Conservation (phyloP, 2,797 vertebrate genomes). For the Pseudotriccus pelzelni region DNA sequence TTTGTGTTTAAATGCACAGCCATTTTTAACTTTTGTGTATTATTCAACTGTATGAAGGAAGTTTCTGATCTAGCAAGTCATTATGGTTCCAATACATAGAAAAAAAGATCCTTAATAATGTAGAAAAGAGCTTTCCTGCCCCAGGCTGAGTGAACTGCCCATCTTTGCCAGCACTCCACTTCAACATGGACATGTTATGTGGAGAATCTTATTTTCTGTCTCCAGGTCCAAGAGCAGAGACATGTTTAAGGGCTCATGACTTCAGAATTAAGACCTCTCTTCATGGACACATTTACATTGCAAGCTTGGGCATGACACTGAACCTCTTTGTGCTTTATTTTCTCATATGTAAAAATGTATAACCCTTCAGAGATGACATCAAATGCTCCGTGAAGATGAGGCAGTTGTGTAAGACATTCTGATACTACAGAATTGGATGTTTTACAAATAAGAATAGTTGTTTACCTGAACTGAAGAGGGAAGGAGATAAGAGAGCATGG, state of each 20-base stretch:
- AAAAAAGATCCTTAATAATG: not conserved
- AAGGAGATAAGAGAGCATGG: not conserved
- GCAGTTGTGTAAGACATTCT: not conserved
- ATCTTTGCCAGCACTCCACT: not conserved
- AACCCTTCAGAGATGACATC: not conserved
- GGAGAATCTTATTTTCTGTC: not conserved
- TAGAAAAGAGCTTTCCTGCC: not conserved
- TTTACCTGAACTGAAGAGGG: not conserved
- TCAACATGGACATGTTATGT: not conserved
- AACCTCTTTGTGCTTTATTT: not conserved
- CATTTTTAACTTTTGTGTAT: not conserved
- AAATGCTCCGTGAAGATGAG: not conserved
- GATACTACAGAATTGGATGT: not conserved
- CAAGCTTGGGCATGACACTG: not conserved
- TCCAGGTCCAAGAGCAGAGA: not conserved
- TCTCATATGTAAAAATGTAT: not conserved
- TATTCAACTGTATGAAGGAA: not conserved
- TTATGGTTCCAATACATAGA: not conserved
- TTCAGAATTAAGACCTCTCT: not conserved
- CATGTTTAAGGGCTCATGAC: not conserved
- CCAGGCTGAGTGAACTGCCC: not conserved
- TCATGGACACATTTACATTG: not conserved
- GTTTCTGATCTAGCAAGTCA: not conserved
- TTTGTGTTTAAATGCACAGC: constrained; percentile 1
- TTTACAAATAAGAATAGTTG: not conserved